Conservation (phyloP, 1,140 invertebrate species). For the Radopholus similis region DNA sequence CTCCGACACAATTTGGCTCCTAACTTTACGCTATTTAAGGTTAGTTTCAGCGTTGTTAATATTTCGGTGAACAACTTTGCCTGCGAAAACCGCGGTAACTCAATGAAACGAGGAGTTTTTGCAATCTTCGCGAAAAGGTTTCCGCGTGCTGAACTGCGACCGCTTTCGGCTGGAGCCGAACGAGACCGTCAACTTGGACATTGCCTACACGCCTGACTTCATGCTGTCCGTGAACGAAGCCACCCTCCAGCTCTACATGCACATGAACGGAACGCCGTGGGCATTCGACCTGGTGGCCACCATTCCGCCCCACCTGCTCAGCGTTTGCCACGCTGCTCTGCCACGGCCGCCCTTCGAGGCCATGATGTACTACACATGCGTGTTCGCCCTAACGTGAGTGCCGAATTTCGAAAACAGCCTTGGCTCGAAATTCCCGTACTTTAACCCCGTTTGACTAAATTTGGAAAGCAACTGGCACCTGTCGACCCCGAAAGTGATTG, state of each 20-base stretch:
- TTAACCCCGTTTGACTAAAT: neutral
- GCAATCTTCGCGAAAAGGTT: too few species aligned
- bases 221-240: conserved; percentile 76
- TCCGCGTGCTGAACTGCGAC: conserved; percentile 76
- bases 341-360: conserved; percentile 77
- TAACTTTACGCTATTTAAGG: conserved; percentile 56
- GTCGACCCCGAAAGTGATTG: neutral
- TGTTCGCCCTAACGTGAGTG: conserved; percentile 60
- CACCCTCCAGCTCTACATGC: conserved; percentile 63
- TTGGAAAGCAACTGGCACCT: neutral
- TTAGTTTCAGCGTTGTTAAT: conserved; percentile 70
- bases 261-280: conserved; percentile 66
- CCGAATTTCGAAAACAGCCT: too few species aligned
- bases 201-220: conserved; percentile 87
- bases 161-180: conserved; percentile 78
- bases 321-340: conserved; percentile 71
- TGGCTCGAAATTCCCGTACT: neutral
- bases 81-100: conserved; percentile 82
- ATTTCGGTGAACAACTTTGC: conserved; percentile 73
- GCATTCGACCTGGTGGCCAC: conserved; percentile 76
- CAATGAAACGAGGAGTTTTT: too few species aligned
- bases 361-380: conserved; percentile 70
- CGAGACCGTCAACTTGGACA: conserved; percentile 77
- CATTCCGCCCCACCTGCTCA: conserved; percentile 73
- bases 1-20: neutral